These are phyloP conservation scores for Pitangus sulphuratus DNA, from an alignment of 2,797 vertebrate species.

Conservation along the genomic window DNA sequence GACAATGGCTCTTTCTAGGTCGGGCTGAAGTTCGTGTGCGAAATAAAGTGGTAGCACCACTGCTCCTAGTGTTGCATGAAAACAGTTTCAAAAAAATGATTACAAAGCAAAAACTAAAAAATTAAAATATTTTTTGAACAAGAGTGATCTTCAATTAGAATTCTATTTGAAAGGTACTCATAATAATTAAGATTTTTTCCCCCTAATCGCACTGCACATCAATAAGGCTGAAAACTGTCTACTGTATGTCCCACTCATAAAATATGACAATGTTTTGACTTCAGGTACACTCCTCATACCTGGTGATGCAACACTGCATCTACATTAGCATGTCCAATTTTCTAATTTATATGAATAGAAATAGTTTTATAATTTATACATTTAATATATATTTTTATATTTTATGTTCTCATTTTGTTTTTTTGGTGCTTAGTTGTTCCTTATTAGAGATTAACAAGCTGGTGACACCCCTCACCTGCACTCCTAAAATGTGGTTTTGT, in stretches of 20 bases:
- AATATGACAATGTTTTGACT: not conserved
- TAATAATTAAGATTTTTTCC: not conserved
- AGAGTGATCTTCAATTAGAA: not conserved
- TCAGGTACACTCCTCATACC: not conserved
- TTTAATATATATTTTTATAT: too few species aligned
- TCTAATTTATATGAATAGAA: not conserved
- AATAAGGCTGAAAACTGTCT: not conserved
- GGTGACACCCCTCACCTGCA: not conserved
- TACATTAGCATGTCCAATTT: not conserved
- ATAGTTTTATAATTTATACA: not conserved
- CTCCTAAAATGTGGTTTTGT: not conserved
- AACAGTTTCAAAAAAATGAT: not conserved
- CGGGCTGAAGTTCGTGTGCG: not conserved
- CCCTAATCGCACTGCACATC: not conserved
- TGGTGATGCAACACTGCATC: not conserved
- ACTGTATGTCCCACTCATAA: not conserved
- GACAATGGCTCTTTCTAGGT: accelerated
- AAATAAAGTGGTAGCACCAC: not conserved
- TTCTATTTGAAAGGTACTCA: not conserved
- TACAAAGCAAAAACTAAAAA: not conserved
- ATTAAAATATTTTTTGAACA: not conserved
- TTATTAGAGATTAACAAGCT: not conserved
- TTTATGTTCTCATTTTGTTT: not conserved
- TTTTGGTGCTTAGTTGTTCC: not conserved
- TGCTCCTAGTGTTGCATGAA: not conserved